Evolutionary conservation across 1,140 invertebrate genomes (phyloP).

Genomic region (Hylaeus volcanicus): DNA sequence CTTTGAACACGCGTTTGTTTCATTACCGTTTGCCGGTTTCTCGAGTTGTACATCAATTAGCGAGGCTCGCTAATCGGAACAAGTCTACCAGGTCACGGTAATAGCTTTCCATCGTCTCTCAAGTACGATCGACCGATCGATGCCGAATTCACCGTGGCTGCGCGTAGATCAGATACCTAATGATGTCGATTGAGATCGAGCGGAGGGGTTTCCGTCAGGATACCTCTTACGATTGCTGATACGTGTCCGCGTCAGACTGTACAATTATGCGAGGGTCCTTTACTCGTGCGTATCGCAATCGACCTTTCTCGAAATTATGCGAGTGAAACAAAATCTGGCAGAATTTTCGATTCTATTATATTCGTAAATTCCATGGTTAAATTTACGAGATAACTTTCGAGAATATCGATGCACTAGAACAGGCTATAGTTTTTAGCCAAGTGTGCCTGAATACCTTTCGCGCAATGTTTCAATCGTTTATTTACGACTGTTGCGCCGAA

Average conservation of each 20-base stretch:
- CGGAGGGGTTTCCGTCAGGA: constrained; percentile 41
- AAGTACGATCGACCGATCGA: constrained; percentile 42
- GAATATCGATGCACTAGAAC: too few species aligned
- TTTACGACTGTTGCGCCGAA: not conserved
- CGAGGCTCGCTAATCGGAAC: constrained; percentile 52
- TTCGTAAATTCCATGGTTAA: too few species aligned
- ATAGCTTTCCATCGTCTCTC: constrained; percentile 49
- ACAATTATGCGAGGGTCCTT: constrained; percentile 30
- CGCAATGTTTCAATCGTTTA: constrained; percentile 17
- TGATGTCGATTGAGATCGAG: constrained; percentile 58
- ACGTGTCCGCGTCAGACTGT: constrained; percentile 15
- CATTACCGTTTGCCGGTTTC: constrained; percentile 29
- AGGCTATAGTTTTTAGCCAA: too few species aligned
- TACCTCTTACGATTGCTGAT: constrained; percentile 37
- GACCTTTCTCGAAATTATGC: too few species aligned
- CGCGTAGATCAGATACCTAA: constrained; percentile 45
- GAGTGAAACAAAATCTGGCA: too few species aligned
- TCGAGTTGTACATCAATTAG: constrained; percentile 56
- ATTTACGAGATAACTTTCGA: too few species aligned
- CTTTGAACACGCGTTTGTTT: constrained; percentile 29
- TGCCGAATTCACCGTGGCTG: constrained; percentile 21
- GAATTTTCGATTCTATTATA: too few species aligned
- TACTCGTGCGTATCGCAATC: not conserved
- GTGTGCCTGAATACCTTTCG: not conserved
- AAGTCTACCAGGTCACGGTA: constrained; percentile 38